Percentiles rank a stretch among this genome's conserved stretches.
These are phyloP conservation scores for Passerina amoena DNA, from an alignment of 2,113 vertebrate species.

Conservation along the genomic window DNA sequence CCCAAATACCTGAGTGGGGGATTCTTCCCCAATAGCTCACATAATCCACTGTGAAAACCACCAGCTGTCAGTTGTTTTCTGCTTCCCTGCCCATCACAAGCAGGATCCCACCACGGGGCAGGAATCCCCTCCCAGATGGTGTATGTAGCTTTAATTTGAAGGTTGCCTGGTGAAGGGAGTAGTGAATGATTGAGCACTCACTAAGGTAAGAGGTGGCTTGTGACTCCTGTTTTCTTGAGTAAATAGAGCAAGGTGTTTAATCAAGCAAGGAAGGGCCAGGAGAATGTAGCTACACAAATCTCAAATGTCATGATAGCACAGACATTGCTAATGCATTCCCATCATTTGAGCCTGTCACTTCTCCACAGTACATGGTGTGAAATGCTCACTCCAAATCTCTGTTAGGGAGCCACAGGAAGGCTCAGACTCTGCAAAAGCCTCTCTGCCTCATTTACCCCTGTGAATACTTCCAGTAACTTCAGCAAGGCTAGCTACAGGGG, in stretches of 20 bases:
- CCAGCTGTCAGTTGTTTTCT: conserved; percentile 12
- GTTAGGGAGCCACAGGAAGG: not conserved
- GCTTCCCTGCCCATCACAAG: not conserved
- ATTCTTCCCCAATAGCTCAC: not conserved
- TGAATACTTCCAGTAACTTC: not conserved
- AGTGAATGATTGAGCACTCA: not conserved
- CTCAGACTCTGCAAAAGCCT: not conserved
- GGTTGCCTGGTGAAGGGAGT: not conserved
- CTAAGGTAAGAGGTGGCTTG: not conserved
- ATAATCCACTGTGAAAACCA: not conserved
- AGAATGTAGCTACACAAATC: conserved; percentile 22
- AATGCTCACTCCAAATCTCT: not conserved
- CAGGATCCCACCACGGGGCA: not conserved
- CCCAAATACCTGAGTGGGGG: not conserved
- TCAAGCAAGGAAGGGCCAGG: conserved; percentile 36
- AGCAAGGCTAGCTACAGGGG: not conserved
- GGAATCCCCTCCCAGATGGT: not conserved
- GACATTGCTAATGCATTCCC: not conserved
- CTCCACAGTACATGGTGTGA: not conserved
- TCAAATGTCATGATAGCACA: not conserved
- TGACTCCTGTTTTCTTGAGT: conserved; percentile 26
- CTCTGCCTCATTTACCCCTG: not conserved
- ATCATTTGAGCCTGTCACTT: not conserved
- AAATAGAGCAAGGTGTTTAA: conserved; percentile 49
- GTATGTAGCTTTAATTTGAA: not conserved